Percentiles rank a stretch among this genome's conserved stretches.
Conservation (phyloP, 2,888 invertebrate species). For the Oscheius onirici region DNA sequence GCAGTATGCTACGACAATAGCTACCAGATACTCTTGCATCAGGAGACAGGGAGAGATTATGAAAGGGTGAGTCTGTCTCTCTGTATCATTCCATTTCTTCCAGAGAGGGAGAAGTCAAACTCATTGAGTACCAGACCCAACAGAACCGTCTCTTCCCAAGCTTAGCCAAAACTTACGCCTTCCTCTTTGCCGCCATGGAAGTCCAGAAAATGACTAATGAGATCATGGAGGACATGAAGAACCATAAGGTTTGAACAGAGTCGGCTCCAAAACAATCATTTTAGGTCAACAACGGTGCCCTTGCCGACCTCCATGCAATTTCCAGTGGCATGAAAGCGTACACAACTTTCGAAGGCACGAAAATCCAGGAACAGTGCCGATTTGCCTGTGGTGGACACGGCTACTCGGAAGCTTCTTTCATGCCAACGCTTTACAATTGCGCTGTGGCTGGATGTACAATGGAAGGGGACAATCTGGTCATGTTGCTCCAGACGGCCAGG, state of each 20-base stretch:
- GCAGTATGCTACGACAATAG: conserved; percentile 82
- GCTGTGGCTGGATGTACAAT: conserved; percentile 85
- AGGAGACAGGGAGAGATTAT: conserved; percentile 88
- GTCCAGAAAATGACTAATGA: conserved; percentile 56
- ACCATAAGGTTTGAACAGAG: conserved; percentile 75
- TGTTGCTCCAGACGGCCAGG: conserved; percentile 86
- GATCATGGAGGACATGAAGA: conserved; percentile 36
- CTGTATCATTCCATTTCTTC: too few relatives aligned
- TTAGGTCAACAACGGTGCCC: conserved; percentile 73
- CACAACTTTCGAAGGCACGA: conserved; percentile 46
- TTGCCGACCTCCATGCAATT: conserved; percentile 84
- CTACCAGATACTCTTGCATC: conserved; percentile 88
- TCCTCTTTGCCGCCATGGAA: conserved; percentile 76
- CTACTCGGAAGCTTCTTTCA: conserved; percentile 76
- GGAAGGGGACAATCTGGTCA: conserved; percentile 94
- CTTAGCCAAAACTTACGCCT: conserved; percentile 82
- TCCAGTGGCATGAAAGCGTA: conserved; percentile 92
- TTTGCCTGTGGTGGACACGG: conserved; percentile 95
- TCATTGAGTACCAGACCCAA: conserved; percentile 91
- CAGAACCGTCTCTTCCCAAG: conserved; percentile 89
- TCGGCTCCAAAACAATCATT: not conserved
- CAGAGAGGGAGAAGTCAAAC: conserved; percentile 86
- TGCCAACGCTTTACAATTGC: conserved; percentile 47
- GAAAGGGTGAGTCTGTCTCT: conserved; percentile 77
- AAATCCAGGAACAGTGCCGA: conserved; percentile 83